Evolutionary conservation across 2,888 invertebrate species (phyloP), one percentile per base, ranked within the genome.

Genomic region (Encarsia formosa): DNA sequence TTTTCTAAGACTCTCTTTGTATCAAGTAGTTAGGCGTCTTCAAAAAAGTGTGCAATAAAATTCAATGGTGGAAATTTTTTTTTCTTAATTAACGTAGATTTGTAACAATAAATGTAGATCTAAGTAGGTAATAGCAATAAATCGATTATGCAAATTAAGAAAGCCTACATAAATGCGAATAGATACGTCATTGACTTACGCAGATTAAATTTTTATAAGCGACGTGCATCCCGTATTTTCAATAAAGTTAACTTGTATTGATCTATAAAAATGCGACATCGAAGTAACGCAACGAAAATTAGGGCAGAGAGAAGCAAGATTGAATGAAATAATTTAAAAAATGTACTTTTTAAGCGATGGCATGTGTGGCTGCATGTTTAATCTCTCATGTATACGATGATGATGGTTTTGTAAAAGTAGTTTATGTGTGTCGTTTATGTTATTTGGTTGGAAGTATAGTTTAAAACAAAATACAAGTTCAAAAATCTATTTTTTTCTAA

Each of bases 311-410:
- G 16, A 32, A 40, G 3, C 16, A 37, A 18, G 19, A 22, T 38
- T 31, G 26, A 15, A 15, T 47, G 15, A n/a, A 32, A 3, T 5
- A 38, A 37, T 5, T 13, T n/a, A n/a, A n/a, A n/a, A n/a, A n/a
- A n/a, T n/a, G n/a, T n/a, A n/a, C n/a, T 5, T 51, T 38, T 23
- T 16, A 34, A 40, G 6, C 62, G 57, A 60, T 64, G 59, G 66
- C 68, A 68, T 69, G 70, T 65, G 64, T 65, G 66, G 60, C 59
- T 69, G 71, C 70, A 71, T 67, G 70, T 64, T 50, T 18, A 50
- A 62, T 59, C n/a, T n/a, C 65, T 58, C 63, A 42, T 54, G 43
- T 52, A 54, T n/a, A 13, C 54, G 50, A 45, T 53, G 48, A 47
- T 49, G 49, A 40, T 65, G 62, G 59, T 63, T 59, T 57, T 32